These are phyloP conservation scores for Xiphophorus maculatus DNA, from an alignment of 2,113 vertebrate species.

Conservation along the genomic window DNA sequence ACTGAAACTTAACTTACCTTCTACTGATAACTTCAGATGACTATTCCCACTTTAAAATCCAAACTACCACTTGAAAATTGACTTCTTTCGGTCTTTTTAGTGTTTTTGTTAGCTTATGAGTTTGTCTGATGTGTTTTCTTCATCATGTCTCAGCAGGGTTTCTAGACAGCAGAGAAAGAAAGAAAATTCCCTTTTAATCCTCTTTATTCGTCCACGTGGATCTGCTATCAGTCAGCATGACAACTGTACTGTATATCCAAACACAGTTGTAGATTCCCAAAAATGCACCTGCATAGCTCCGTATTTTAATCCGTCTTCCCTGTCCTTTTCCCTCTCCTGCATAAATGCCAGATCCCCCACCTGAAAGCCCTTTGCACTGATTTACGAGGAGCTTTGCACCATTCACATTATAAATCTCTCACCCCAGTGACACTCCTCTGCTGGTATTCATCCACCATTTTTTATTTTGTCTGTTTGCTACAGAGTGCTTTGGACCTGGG, in stretches of 20 bases:
- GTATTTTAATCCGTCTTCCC: slow-evolving; percentile 33
- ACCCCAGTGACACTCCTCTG: slow-evolving; percentile 83
- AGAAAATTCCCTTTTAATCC: background rate
- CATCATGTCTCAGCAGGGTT: background rate
- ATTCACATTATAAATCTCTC: slow-evolving; percentile 88
- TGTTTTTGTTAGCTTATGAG: background rate
- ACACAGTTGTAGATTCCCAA: slow-evolving; percentile 4
- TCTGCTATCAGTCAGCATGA: slow-evolving; percentile 2
- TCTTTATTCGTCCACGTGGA: background rate
- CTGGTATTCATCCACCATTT: slow-evolving; percentile 91
- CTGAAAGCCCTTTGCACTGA: slow-evolving; percentile 82
- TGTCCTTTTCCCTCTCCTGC: slow-evolving; percentile 42
- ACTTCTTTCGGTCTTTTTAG: background rate
- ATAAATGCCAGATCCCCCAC: slow-evolving; percentile 80
- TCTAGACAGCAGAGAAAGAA: background rate
- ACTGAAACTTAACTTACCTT: too few relatives aligned
- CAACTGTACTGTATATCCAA: slow-evolving; percentile 12
- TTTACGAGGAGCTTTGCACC: slow-evolving; percentile 86
- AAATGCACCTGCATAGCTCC: slow-evolving; percentile 17
- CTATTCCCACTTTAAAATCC: background rate
- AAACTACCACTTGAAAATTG: background rate
- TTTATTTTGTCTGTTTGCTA: slow-evolving; percentile 76
- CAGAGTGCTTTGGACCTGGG: slow-evolving; percentile 86
- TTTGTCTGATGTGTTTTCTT: background rate
- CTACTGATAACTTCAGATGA: too few relatives aligned